phyloP scores from a whole-genome alignment of 2,797 vertebrate genomes.

The Myripristis jacobus region DNA sequence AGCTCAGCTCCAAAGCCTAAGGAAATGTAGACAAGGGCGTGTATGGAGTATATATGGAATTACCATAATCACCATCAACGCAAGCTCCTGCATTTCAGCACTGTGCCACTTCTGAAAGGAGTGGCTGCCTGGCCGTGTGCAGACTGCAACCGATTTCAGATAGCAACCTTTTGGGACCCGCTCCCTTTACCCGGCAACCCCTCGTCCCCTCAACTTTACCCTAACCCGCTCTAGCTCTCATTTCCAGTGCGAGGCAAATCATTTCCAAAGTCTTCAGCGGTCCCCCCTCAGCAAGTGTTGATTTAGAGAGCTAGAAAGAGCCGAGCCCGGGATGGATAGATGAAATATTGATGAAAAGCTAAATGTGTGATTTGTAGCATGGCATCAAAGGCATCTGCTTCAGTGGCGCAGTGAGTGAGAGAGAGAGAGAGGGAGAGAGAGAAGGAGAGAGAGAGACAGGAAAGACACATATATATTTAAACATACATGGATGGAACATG shows the following conservation, averaged over 20 bases:
- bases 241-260: slow-evolving; percentile 39
- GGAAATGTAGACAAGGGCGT: too few relatives aligned
- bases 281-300: slow-evolving; percentile 49
- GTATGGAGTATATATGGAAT: not conserved
- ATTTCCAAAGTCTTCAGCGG: slow-evolving; percentile 49
- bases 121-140: too few relatives aligned
- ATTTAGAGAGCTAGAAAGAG: slow-evolving; percentile 69
- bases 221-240: slow-evolving; percentile 29
- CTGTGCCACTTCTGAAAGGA: too few relatives aligned
- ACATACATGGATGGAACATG: not conserved
- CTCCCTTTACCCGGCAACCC: not conserved
- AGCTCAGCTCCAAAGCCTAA: too few relatives aligned
- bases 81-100: slow-evolving; percentile 2
- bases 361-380: slow-evolving; percentile 83
- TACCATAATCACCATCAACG: not conserved
- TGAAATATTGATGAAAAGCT: slow-evolving; percentile 87
- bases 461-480: not conserved
- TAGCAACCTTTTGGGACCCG: not conserved
- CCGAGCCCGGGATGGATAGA: slow-evolving; percentile 70
- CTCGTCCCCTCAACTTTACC: slow-evolving; percentile 30
- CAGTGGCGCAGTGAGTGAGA: slow-evolving; percentile 53
- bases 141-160: slow-evolving; percentile 3
- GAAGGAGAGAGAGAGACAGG: slow-evolving; percentile 2
- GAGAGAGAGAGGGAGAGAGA: slow-evolving; percentile 17
- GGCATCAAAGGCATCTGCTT: slow-evolving; percentile 77